Percentiles rank a stretch among this genome's conserved stretches.
Evolutionary conservation across 2,113 vertebrate species (phyloP).

Genomic region (Cariama cristata): DNA sequence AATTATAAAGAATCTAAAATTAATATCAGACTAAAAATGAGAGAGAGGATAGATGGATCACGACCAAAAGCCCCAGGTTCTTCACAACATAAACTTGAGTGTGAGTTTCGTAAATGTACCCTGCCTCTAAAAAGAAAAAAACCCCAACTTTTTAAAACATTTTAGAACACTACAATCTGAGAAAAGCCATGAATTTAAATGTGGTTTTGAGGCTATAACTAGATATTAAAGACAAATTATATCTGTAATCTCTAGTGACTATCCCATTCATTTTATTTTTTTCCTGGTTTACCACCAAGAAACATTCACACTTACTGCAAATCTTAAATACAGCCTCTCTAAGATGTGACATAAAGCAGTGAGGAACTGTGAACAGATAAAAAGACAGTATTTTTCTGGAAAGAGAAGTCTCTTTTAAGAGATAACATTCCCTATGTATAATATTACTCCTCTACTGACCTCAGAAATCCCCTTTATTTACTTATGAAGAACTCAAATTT

Average conservation of each 20-base stretch:
- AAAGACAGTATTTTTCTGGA: not conserved
- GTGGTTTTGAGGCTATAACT: not conserved
- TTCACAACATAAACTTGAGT: not conserved
- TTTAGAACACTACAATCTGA: not conserved
- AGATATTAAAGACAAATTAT: not conserved
- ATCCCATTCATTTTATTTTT: not conserved
- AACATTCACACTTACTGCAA: not conserved
- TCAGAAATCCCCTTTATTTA: not conserved
- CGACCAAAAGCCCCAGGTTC: rapidly evolving
- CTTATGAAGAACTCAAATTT: not conserved
- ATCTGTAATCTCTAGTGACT: not conserved
- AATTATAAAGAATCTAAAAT: not conserved
- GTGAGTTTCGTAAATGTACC: not conserved
- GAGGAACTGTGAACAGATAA: not conserved
- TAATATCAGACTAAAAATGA: not conserved
- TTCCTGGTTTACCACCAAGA: not conserved
- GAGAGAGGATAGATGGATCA: not conserved
- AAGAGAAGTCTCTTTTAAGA: not conserved
- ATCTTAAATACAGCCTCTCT: not conserved
- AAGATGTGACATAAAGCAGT: not conserved
- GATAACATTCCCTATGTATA: no score
- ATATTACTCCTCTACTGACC: not conserved
- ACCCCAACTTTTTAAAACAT: no score
- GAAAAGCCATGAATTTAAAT: not conserved
- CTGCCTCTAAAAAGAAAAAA: not conserved